These are phyloP conservation scores for Leptothorax acervorum DNA, from an alignment of 2,888 invertebrate species.

Conservation along the genomic window DNA sequence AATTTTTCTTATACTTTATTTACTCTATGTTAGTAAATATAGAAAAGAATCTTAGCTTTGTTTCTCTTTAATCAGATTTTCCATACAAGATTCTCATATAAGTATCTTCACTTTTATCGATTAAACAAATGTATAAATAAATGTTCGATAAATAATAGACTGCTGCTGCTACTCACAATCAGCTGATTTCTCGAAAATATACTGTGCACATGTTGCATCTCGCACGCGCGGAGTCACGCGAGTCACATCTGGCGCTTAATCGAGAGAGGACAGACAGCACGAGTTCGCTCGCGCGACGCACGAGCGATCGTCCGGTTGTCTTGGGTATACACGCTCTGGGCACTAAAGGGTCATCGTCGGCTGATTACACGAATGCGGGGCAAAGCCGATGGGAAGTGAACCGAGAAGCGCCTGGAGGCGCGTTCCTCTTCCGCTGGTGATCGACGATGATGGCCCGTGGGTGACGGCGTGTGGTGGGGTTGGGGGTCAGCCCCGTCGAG, in stretches of 20 bases:
- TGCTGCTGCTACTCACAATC: background rate
- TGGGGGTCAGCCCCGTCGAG: constrained; percentile 76
- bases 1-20: background rate
- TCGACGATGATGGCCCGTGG: constrained; percentile 58
- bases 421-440: constrained; percentile 55
- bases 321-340: constrained; percentile 34
- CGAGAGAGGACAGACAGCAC: constrained; percentile 31
- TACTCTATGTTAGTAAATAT: background rate
- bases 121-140: background rate
- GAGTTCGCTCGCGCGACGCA: constrained; percentile 37
- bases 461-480: constrained; percentile 64
- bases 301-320: constrained; percentile 32
- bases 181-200: background rate
- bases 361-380: constrained; percentile 73
- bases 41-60: background rate
- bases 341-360: constrained; percentile 70
- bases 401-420: constrained; percentile 51
- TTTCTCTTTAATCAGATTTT: background rate
- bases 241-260: constrained; percentile 32
- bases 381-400: constrained; percentile 65
- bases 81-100: background rate
- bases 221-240: background rate
- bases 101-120: too few species aligned
- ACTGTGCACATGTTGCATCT: constrained; percentile 26
- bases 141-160: background rate